Base-by-base conservation (phyloP, 2,113 vertebrate genomes). In the Pachypanchax playfairii region DNA sequence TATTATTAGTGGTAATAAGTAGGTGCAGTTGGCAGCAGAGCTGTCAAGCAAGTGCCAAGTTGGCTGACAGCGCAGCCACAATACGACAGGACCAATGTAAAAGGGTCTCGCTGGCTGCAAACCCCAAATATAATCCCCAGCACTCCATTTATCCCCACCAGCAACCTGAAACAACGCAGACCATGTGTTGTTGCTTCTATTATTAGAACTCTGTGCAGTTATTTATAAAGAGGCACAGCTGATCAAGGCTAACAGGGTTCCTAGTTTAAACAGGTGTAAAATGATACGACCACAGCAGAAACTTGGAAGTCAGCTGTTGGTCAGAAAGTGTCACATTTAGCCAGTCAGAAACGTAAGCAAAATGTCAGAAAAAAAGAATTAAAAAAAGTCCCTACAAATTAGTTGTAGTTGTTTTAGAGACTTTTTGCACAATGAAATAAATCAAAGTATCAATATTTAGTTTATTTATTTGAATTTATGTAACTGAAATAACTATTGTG, bases 221-320 rank as follows among this genome's bases (percentile, higher is more conserved):
- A 83, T 83, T 81, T 88, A 67, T 88, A 84, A 60, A 83, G 66
- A 77, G 59, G 69, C 83, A 69, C 75, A 85, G 73, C 73, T 85
- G 75, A 88, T 87, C 79, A 81, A 70, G 79, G 75, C 66, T 65
- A 72, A 80, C 58, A 56, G 70, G 66, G 70, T 74, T 82, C 53
- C 44, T 60, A 64, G 61, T 87, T 78, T 70, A 65, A 68, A 63
- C 80, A 24, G 65, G 66, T 63, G 64, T 60, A 57, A 52, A 47
- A 53, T 20, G 12, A n/a, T 2, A 11, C 14, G 43, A 49, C 39
- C 41, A n/a, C 25, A 35, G 9, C 57, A 28, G 49, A 44, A 6
- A 46, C 28, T 14, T 2, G 22, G 15, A 41, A 41, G 38, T 41
- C 38, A 8, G 4, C n/a, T n/a, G n/a, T n/a, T n/a, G n/a, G n/a